phyloP scores from a whole-genome alignment of 2,888 invertebrate species.

The Gandaritis pyraliata region DNA sequence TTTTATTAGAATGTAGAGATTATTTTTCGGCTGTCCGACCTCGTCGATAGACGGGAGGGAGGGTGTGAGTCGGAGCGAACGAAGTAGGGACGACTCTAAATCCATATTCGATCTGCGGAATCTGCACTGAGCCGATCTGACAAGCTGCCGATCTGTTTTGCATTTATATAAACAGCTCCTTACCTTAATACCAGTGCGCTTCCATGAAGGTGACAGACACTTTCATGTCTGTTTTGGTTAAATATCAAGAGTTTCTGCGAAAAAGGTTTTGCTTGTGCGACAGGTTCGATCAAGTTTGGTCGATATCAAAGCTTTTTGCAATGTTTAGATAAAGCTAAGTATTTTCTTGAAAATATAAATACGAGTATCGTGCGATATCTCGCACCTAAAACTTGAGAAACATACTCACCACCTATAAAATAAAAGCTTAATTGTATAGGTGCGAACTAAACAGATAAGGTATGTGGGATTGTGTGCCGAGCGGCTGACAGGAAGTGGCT shows the following conservation, averaged over 20 bases:
- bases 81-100: constrained; percentile 77
- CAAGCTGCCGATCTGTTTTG: constrained; percentile 83
- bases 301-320: constrained; percentile 2
- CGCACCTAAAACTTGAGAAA: no score
- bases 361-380: no score
- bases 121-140: constrained; percentile 81
- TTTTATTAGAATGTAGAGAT: constrained; percentile 61
- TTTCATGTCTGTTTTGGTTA: constrained; percentile 18
- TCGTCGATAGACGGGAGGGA: constrained; percentile 63
- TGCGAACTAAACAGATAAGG: constrained; percentile 35
- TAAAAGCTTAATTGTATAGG: constrained; percentile 13
- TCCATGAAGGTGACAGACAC: constrained; percentile 55
- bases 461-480: constrained; percentile 47
- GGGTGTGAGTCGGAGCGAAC: constrained; percentile 68
- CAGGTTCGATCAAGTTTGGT: not conserved
- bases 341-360: not conserved
- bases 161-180: constrained; percentile 83
- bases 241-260: constrained; percentile 18
- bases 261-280: constrained; percentile 2
- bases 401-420: not conserved
- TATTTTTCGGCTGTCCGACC: constrained; percentile 81
- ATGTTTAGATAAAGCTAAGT: not conserved
- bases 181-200: constrained; percentile 70
- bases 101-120: constrained; percentile 83
- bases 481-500: constrained; percentile 54